Percentiles rank a stretch among this genome's conserved stretches.
phyloP scores from a whole-genome alignment of 2,888 invertebrate genomes.

The Ashinkailepas kermadecensis region DNA sequence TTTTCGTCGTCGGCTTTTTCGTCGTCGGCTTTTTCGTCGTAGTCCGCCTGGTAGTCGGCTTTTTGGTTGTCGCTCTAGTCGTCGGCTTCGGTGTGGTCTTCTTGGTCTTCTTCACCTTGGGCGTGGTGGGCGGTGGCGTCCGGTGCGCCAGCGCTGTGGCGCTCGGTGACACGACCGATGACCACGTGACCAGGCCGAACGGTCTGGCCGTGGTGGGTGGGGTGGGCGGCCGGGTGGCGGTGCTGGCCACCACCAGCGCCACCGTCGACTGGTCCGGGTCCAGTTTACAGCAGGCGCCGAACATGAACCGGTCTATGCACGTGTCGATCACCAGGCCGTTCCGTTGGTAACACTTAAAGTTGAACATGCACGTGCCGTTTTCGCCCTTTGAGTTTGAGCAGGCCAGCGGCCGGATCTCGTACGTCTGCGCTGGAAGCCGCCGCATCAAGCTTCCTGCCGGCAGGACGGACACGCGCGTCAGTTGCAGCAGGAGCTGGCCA shows the following conservation, averaged over 20 bases:
- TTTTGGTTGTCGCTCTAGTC: background rate
- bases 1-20: conserved; percentile 26
- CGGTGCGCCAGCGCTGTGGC: background rate
- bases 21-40: conserved; percentile 25
- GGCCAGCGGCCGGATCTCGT: conserved; percentile 13
- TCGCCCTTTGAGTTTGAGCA: conserved; percentile 6
- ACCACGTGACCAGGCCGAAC: conserved; percentile 20
- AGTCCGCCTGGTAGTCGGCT: conserved; percentile 9
- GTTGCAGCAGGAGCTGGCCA: too few relatives aligned
- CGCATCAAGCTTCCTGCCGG: background rate
- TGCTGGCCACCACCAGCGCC: background rate
- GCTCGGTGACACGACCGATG: background rate
- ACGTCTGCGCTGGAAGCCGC: background rate
- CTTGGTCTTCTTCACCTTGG: conserved; percentile 23
- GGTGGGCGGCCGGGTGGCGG: conserved; percentile 27
- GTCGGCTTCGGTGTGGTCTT: conserved; percentile 17
- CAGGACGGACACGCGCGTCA: too few relatives aligned
- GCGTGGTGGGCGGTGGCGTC: conserved; percentile 9
- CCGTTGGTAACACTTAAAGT: conserved; percentile 73
- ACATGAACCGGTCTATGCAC: conserved; percentile 87
- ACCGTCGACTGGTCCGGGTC: background rate
- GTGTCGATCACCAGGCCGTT: conserved; percentile 78
- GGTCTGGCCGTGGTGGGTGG: conserved; percentile 24
- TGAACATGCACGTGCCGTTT: conserved; percentile 79
- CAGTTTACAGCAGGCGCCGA: conserved; percentile 76